Conservation (phyloP, 2,888 invertebrate genomes). For the Plemyria rubiginata region DNA sequence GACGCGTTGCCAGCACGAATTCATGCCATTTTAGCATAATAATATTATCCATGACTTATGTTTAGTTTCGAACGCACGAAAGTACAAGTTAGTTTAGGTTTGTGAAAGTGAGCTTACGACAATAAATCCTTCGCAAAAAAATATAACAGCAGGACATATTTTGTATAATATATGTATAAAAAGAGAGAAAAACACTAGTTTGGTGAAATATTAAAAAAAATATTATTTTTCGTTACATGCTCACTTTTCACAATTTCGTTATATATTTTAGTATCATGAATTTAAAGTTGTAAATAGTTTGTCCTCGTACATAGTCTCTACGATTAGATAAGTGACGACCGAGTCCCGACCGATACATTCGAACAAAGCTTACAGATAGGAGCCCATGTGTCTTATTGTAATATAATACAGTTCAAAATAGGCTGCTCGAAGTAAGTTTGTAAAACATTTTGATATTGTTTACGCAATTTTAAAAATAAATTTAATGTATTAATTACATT, state of each 20-base stretch:
- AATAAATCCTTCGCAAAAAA: too few species aligned
- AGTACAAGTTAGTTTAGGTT: conserved; percentile 79
- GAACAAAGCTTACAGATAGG: conserved; percentile 47
- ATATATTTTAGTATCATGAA: conserved; percentile 4
- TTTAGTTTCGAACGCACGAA: conserved; percentile 59
- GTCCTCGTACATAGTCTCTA: conserved; percentile 31
- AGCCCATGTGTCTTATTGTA: conserved; percentile 13
- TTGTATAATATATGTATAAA: too few species aligned
- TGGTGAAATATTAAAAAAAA: too few species aligned
- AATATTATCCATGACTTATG: conserved; percentile 40
- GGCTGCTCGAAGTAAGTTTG: conserved; percentile 23
- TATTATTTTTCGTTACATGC: too few species aligned
- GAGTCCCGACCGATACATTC: conserved; percentile 66
- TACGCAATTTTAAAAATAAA: conserved; percentile 7
- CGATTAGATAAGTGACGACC: conserved; percentile 36
- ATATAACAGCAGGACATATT: background rate
- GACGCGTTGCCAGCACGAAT: conserved; percentile 50
- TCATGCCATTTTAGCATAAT: conserved; percentile 61
- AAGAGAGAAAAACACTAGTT: too few species aligned
- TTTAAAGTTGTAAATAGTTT: conserved; percentile 22
- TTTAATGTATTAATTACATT: background rate
- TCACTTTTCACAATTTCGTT: conserved; percentile 4
- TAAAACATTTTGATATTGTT: conserved; percentile 40
- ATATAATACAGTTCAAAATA: conserved; percentile 19
- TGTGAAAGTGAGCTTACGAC: conserved; percentile 28